These are phyloP conservation scores for Stegostoma tigrinum DNA, from an alignment of 2,113 vertebrate species.

Conservation along the genomic window DNA sequence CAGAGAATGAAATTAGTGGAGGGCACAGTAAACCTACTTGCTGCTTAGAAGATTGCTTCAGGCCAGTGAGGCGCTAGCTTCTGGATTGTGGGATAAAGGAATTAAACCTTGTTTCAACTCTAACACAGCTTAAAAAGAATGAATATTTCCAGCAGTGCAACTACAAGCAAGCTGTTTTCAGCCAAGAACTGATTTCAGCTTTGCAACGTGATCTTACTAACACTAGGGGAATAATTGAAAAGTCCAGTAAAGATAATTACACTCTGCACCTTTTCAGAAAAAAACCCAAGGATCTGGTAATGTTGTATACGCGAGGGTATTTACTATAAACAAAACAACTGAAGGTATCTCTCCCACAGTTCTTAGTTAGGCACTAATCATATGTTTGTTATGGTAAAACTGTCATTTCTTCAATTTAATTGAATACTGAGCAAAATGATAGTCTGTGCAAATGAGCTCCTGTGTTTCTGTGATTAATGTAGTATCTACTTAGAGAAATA, in stretches of 20 bases:
- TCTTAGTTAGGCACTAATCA: constrained; percentile 28
- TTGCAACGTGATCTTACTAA: not conserved
- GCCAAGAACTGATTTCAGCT: not conserved
- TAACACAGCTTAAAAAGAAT: not conserved
- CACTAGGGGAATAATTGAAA: not conserved
- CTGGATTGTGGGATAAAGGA: constrained; percentile 41
- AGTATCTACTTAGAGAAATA: constrained; percentile 28
- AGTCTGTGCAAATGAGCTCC: not conserved
- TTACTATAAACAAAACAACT: not conserved
- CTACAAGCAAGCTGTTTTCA: not conserved
- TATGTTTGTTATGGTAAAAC: constrained; percentile 36
- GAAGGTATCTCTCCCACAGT: constrained; percentile 1
- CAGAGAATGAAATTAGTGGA: not conserved
- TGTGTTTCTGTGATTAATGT: constrained; percentile 32
- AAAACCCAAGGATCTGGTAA: not conserved
- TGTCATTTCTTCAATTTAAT: constrained; percentile 38
- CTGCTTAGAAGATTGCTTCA: constrained; percentile 48
- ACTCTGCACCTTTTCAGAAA: not conserved
- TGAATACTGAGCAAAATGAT: constrained; percentile 37
- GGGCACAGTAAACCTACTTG: constrained; percentile 44
- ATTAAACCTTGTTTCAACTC: not conserved
- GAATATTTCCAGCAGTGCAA: not conserved
- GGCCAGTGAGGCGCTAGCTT: constrained; percentile 44
- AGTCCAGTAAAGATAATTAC: not conserved
- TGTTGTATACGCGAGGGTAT: not conserved